Conservation (phyloP, 1,140 invertebrate genomes). For the Intoshia linei region DNA sequence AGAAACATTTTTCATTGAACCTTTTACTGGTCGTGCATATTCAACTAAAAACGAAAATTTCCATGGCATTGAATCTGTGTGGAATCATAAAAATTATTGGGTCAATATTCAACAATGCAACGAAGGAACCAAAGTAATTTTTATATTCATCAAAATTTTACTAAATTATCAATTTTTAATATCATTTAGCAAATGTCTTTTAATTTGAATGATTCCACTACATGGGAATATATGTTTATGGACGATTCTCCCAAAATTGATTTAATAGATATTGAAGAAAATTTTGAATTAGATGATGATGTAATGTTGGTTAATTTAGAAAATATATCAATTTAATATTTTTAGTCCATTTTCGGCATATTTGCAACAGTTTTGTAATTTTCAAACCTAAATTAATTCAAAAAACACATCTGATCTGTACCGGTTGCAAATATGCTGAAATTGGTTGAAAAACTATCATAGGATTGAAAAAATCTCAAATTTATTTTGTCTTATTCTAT, state of each 20-base stretch:
- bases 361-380: constrained; percentile 6
- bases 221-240: constrained; percentile 23
- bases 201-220: constrained; percentile 19
- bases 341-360: constrained; percentile 12
- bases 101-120: constrained; percentile 33
- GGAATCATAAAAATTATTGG: constrained; percentile 58
- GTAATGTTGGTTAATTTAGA: constrained; percentile 6
- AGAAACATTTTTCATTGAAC: constrained; percentile 43
- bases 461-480: constrained; percentile 13
- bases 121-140: constrained; percentile 17
- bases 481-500: neutral
- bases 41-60: constrained; percentile 31
- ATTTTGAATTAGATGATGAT: constrained; percentile 16
- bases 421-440: too few species aligned
- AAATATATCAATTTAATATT: neutral
- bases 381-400: neutral
- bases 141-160: constrained; percentile 11
- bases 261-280: constrained; percentile 21
- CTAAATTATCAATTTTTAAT: constrained; percentile 1
- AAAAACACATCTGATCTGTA: too few species aligned
- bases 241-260: constrained; percentile 16
- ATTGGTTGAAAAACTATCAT: neutral
- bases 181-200: constrained; percentile 14
- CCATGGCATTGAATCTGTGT: constrained; percentile 42
- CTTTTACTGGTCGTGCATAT: constrained; percentile 34